Evolutionary conservation across 2,888 invertebrate genomes (phyloP), one percentile per base, ranked within the genome.

Genomic region (Molanna angustata): DNA sequence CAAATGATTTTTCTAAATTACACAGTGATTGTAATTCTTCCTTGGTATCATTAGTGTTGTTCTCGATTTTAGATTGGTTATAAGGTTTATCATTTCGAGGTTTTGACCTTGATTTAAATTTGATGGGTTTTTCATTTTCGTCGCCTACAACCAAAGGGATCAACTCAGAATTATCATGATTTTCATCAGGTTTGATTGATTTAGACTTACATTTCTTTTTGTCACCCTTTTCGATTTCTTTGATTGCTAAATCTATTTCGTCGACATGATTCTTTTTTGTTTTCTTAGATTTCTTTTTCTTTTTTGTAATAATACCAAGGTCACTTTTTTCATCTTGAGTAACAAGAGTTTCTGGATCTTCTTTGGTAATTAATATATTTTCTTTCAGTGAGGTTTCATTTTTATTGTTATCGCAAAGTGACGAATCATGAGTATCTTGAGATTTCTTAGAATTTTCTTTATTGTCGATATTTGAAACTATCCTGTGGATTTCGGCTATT

Each of bases 181-280:
- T 49, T 35, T 21, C 32, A 20, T 33, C 49, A 21, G 14, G 14
- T 20, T 11, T 2, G 17, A 18, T 7, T 17, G 49, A 13, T 20
- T 49, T 42, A 11, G 20, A 42, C 13, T 33, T 49, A 20, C n/a
- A 42, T 4, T 43, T 21, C 17, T 31, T 4, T 43, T 49, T 49
- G 16, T 51, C 51, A 4, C 58, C 51, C 41, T 57, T 46, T 58
- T 61, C 59, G 13, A 75, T 74, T 62, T 74, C 76, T 62, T 68
- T 72, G 27, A 73, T 62, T 44, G 73, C 73, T 57, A 69, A 69
- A 52, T 76, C 76, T 44, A 75, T 72, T 60, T 75, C 74, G 56
- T 74, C 73, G 40, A 67, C 69, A 13, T 63, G 55, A 14, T 49
- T 46, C 21, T 55, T 57, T 49, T 60, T 58, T 2, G 39, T 33